These are phyloP conservation scores for Phrixothrix hirtus DNA, from an alignment of 2,888 invertebrate species.

Conservation along the genomic window DNA sequence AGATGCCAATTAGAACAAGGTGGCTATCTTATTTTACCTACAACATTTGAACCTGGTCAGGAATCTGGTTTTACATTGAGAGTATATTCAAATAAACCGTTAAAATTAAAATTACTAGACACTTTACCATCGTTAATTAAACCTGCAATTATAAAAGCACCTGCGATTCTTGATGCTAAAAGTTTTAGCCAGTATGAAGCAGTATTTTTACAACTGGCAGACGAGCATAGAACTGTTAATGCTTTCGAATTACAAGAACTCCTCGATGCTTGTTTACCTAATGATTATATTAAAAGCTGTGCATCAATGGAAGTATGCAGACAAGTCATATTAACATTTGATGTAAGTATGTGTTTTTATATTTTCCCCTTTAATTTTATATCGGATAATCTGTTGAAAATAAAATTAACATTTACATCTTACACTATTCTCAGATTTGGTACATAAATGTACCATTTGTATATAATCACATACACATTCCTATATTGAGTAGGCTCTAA, in stretches of 20 bases:
- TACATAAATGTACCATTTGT: too few species aligned
- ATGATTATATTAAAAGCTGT: constrained; percentile 93
- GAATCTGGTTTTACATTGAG: constrained; percentile 87
- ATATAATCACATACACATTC: too few species aligned
- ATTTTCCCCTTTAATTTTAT: too few species aligned
- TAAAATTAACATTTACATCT: too few species aligned
- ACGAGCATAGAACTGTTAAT: constrained; percentile 87
- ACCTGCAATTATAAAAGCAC: constrained; percentile 76
- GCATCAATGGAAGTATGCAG: constrained; percentile 90
- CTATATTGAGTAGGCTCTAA: too few species aligned
- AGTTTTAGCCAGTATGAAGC: constrained; percentile 86
- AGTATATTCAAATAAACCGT: constrained; percentile 75
- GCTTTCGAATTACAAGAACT: constrained; percentile 90
- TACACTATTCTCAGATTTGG: too few species aligned
- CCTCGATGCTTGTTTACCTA: constrained; percentile 86
- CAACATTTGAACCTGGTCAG: constrained; percentile 88
- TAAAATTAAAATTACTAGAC: constrained; percentile 75
- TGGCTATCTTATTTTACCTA: constrained; percentile 83
- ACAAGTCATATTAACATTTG: constrained; percentile 85
- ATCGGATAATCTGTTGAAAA: too few species aligned
- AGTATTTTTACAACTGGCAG: constrained; percentile 85
- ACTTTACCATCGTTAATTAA: constrained; percentile 70
- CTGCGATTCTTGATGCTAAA: constrained; percentile 68
- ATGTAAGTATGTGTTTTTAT: constrained; percentile 82
- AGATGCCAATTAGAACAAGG: constrained; percentile 76